These are phyloP conservation scores for Molorchus minor DNA, from an alignment of 2,888 invertebrate species.

Conservation along the genomic window DNA sequence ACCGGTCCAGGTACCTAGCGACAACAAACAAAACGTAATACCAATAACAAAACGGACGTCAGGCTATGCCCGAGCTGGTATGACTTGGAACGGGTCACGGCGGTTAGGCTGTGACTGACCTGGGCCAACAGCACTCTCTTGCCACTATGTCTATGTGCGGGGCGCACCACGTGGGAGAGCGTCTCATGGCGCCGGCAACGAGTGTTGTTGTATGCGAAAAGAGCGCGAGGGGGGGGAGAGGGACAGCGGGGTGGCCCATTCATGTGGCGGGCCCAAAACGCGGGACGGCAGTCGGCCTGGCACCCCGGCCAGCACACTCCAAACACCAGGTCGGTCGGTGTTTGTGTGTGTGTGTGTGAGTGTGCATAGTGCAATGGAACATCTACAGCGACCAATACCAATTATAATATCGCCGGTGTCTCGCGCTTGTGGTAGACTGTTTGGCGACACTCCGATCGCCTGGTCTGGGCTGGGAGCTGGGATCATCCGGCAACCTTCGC, in stretches of 20 bases:
- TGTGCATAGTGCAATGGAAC: constrained; percentile 10
- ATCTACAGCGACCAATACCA: constrained; percentile 10
- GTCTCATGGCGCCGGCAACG: constrained; percentile 49
- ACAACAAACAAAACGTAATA: constrained; percentile 33
- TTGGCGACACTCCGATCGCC: constrained; percentile 13
- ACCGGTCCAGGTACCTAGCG: constrained; percentile 79
- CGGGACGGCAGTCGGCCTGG: constrained; percentile 15
- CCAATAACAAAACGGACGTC: constrained; percentile 1
- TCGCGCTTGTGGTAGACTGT: constrained; percentile 17
- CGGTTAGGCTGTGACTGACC: constrained; percentile 42
- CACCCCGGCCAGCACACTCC: not conserved
- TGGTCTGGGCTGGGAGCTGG: not conserved
- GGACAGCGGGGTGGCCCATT: constrained; percentile 38
- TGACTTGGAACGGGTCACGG: constrained; percentile 34
- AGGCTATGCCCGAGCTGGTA: constrained; percentile 10
- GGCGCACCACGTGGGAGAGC: constrained; percentile 52
- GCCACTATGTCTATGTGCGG: constrained; percentile 24
- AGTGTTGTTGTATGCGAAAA: constrained; percentile 27
- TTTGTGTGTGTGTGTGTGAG: not conserved
- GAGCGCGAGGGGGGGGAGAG: constrained; percentile 32
- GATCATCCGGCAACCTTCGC: constrained; percentile 10
- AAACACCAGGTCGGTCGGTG: not conserved
- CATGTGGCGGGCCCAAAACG: constrained; percentile 30
- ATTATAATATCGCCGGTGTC: constrained; percentile 7
- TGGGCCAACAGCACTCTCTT: constrained; percentile 24